Percentiles rank a stretch among this genome's conserved stretches.
Evolutionary conservation across 2,797 vertebrate genomes (phyloP).

Genomic region (Sylvia borin): DNA sequence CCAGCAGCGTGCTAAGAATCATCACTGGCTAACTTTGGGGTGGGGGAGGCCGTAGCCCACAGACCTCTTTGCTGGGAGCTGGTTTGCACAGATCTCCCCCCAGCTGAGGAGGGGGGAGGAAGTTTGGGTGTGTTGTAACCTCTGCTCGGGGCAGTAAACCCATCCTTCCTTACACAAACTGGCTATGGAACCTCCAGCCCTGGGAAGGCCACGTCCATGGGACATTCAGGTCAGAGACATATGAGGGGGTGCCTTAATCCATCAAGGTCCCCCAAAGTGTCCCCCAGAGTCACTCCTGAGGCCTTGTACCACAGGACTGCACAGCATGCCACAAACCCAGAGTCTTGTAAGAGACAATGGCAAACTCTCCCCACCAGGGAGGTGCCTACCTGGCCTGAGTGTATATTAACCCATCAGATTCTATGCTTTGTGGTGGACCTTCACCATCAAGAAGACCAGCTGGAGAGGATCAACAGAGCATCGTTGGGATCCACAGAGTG

Average conservation of each 20-base stretch:
- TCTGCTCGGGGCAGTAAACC: not conserved
- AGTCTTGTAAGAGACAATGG: not conserved
- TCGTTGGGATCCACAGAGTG: not conserved
- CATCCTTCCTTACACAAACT: not conserved
- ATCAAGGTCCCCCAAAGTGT: not conserved
- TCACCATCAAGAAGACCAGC: not conserved
- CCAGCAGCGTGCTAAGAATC: not conserved
- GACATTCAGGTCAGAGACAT: not conserved
- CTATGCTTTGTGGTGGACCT: not conserved
- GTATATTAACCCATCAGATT: not conserved
- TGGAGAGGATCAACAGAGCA: not conserved
- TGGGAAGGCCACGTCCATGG: not conserved
- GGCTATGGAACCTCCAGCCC: not conserved
- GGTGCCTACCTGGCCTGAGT: not conserved
- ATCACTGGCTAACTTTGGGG: not conserved
- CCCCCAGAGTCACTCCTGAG: not conserved
- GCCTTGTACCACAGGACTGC: not conserved
- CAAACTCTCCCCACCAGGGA: not conserved
- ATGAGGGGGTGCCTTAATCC: not conserved
- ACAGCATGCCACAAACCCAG: not conserved
- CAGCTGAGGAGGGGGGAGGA: not conserved
- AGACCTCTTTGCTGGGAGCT: not conserved
- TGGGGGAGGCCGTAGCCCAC: not conserved
- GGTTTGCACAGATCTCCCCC: not conserved
- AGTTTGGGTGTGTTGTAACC: not conserved